A percentile compares a stretch with the other conserved stretches of the same genome.
phyloP scores from a whole-genome alignment of 2,113 vertebrate genomes.

The Nesogale talazaci region DNA sequence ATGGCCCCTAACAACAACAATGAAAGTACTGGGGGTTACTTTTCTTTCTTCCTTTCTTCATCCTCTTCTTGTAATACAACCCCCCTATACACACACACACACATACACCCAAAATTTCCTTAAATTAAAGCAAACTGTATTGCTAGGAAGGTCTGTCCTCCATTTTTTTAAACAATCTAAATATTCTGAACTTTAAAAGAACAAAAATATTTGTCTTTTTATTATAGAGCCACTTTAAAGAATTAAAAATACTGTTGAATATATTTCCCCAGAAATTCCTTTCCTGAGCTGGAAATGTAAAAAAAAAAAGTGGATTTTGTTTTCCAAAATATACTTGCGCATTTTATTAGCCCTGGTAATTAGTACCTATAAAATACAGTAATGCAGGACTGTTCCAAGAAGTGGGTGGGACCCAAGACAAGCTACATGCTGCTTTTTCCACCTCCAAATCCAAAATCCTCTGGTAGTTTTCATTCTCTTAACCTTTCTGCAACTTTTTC shows the following conservation, averaged over 20 bases:
- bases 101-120: too few relatives aligned
- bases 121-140: neutral
- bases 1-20: too few relatives aligned
- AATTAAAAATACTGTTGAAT: neutral
- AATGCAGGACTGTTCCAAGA: neutral
- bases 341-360: constrained; percentile 41
- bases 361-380: constrained; percentile 30
- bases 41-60: too few relatives aligned
- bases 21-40: too few relatives aligned
- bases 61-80: too few relatives aligned
- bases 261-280: neutral
- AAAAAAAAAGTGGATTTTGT: neutral
- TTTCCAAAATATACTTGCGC: constrained; percentile 28
- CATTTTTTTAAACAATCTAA: constrained; percentile 7
- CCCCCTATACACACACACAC: too few relatives aligned
- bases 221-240: neutral
- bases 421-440: neutral
- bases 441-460: neutral
- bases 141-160: neutral
- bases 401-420: neutral
- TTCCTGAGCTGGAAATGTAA: constrained; percentile 14
- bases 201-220: neutral
- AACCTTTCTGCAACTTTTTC: neutral
- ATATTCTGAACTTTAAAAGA: constrained; percentile 18
- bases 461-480: neutral